phyloP scores from a whole-genome alignment of 1,140 invertebrate species.

The Phocides pigmalion region DNA sequence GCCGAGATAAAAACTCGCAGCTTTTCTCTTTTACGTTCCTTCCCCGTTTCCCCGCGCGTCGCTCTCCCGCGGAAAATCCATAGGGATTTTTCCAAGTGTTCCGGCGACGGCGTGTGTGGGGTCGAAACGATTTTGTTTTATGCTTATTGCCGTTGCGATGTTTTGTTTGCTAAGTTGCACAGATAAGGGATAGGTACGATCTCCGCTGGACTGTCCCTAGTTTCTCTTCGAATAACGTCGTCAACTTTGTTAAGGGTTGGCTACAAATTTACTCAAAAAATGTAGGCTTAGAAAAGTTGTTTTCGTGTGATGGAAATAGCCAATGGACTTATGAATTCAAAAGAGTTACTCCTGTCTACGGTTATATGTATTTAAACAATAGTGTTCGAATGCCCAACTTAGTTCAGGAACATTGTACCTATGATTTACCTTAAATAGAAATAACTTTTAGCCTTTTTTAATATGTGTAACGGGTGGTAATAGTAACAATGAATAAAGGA shows the following conservation, averaged over 20 bases:
- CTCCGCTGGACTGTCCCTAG: constrained; percentile 48
- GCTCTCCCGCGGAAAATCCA: constrained; percentile 78
- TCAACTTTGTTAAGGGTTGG: constrained; percentile 5
- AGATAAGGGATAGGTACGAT: constrained; percentile 70
- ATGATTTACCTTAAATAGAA: no score
- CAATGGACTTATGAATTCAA: no score
- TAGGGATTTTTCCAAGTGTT: constrained; percentile 84
- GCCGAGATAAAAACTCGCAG: constrained; percentile 85
- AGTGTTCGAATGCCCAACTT: no score
- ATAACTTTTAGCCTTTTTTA: no score
- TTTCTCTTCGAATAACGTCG: constrained; percentile 13
- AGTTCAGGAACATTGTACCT: no score
- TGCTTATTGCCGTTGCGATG: constrained; percentile 79
- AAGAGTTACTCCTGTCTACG: no score
- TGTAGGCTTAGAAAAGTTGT: not conserved
- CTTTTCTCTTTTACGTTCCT: constrained; percentile 85
- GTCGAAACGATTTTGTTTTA: constrained; percentile 81
- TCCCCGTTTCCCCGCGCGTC: constrained; percentile 58
- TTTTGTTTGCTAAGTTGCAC: constrained; percentile 80
- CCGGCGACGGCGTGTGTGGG: constrained; percentile 78
- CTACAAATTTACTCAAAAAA: not conserved
- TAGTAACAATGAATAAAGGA: no score
- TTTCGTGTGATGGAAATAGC: not conserved
- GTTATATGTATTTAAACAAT: no score
- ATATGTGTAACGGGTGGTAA: no score